Base-by-base conservation (phyloP, 2,797 vertebrate genomes). In the Tadarida brasiliensis region DNA sequence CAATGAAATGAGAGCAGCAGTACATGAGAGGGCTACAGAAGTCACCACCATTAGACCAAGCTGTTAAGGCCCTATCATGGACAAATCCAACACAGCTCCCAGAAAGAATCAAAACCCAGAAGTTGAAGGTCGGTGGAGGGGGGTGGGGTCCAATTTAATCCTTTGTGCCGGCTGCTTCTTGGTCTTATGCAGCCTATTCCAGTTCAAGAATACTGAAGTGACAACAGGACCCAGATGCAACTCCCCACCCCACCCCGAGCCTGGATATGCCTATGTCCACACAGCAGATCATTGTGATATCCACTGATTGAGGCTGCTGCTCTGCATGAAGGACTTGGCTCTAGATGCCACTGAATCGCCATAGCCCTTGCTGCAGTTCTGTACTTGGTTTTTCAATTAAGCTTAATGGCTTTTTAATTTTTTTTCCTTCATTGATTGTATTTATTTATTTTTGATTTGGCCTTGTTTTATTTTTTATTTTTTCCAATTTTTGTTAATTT, bases 341-440 rank as follows among this genome's bases (percentile, higher is more conserved):
- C 74, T 39, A 14, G 14, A 80, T 2, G 44, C 94, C 74, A 22
- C 20, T 67, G 89, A 24, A 12, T 56, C 26, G 3, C 77, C 16
- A 7, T 26, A 77, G 94, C 82, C 90, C 59, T 56, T 76, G 90
- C n/a, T 95, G 92, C 90, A 59, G 88, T 98, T 98, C 98, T 98
- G 90, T 98, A 97, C 81, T 73, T 95, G 81, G 97, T 98, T 97
- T 97, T 94, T 93, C 96, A 97, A 91, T 71, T 93, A 95, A 96
- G 97, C 89, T 88, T 93, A 93, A 97, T 93, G 49, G 4, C 73
- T 95, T 96, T 96, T 96, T 97, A 96, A 3, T 44, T 44, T 44
- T 44, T 44, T 44, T 44, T 44, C 39, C 39, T 44, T 44, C 7
- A 44, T 44, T 44, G 39, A 44, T 44, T 44, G 39, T n/a, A n/a